Percentiles rank a stretch among this genome's conserved stretches.
Evolutionary conservation across 2,113 vertebrate species (phyloP).

Genomic region (Mastomys natalensis): DNA sequence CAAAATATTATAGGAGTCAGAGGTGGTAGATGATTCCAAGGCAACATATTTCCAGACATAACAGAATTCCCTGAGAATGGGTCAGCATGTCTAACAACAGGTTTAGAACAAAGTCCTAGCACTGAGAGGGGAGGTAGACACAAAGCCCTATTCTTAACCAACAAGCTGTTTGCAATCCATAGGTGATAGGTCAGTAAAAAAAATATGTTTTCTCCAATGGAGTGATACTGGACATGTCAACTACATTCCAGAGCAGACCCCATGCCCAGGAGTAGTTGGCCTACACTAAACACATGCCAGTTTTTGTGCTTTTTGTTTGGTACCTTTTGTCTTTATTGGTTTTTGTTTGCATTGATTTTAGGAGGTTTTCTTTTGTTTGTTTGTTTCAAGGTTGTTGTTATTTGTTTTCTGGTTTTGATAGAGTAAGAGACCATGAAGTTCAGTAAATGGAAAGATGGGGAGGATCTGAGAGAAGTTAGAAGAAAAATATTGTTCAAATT

Average conservation of each 20-base stretch:
- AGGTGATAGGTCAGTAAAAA: neutral
- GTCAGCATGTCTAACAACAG: neutral
- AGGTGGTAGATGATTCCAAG: neutral
- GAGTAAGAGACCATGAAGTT: neutral
- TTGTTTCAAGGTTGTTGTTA: too few species aligned
- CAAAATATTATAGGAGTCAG: neutral
- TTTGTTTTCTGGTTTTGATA: neutral
- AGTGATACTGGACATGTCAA: neutral
- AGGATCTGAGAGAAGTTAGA: neutral
- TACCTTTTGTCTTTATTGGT: neutral
- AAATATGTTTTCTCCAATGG: neutral
- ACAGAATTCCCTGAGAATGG: neutral
- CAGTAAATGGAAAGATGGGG: neutral
- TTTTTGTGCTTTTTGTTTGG: neutral
- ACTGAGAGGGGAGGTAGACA: neutral
- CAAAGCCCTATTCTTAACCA: neutral
- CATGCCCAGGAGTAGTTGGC: neutral
- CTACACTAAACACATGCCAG: neutral
- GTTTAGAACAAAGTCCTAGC: neutral
- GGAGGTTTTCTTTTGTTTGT: neutral
- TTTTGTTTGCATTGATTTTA: neutral
- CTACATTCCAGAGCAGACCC: neutral
- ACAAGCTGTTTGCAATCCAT: neutral
- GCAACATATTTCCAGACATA: neutral
- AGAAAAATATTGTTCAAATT: neutral